Evolutionary conservation across 1,140 invertebrate species (phyloP).

Genomic region (Tetragonula clypearis): DNA sequence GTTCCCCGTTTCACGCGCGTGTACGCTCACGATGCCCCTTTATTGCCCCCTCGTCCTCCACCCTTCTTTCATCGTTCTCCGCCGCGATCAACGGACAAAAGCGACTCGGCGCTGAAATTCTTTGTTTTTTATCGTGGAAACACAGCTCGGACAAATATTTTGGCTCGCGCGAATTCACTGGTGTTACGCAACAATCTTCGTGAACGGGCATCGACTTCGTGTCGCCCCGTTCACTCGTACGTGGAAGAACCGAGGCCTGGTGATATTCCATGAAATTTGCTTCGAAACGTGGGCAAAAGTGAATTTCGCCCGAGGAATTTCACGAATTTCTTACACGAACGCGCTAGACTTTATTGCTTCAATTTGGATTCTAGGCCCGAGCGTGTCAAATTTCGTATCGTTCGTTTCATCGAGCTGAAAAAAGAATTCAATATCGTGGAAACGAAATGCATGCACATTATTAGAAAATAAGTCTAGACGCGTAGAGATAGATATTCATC

Average conservation of each 20-base stretch:
- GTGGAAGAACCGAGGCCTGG: neutral
- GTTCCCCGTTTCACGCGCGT: constrained; percentile 48
- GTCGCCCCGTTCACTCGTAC: neutral
- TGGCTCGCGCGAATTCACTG: constrained; percentile 43
- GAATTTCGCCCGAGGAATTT: no score
- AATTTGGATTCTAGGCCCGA: no score
- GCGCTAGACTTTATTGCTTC: no score
- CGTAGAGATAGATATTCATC: no score
- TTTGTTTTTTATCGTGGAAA: constrained; percentile 48
- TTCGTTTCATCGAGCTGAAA: no score
- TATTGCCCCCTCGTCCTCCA: constrained; percentile 45
- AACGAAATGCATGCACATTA: no score
- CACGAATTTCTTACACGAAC: no score
- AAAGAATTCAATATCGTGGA: no score
- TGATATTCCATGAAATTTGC: no score
- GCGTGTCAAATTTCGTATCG: no score
- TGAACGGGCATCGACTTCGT: neutral
- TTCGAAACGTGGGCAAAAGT: no score
- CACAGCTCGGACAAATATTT: constrained; percentile 61
- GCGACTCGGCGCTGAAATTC: constrained; percentile 44
- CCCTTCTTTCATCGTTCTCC: constrained; percentile 23
- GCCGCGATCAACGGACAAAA: constrained; percentile 31
- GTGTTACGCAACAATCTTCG: constrained; percentile 32
- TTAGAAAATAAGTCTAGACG: no score
- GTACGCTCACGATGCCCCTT: constrained; percentile 48